Conservation (phyloP, 2,888 invertebrate species). For the Sesamia inferens region DNA sequence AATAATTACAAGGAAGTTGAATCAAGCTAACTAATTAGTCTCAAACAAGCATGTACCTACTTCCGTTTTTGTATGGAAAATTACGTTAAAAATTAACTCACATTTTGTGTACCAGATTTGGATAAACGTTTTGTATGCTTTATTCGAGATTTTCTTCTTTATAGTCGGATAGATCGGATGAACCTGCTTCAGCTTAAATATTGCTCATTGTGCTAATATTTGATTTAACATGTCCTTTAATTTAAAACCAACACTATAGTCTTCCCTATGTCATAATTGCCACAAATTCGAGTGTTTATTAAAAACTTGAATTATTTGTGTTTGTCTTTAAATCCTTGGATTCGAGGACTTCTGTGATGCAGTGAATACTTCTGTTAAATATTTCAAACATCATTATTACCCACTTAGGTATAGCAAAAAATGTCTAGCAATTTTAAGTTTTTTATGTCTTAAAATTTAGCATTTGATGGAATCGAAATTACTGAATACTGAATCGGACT, state of each 20-base stretch:
- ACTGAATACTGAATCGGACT: neutral
- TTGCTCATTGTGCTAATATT: constrained; percentile 27
- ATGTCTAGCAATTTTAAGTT: neutral
- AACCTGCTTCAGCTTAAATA: neutral
- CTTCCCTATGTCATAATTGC: neutral
- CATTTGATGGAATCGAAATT: neutral
- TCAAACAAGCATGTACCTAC: neutral
- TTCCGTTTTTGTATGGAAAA: constrained; percentile 2
- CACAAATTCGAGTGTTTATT: constrained; percentile 6
- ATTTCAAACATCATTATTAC: neutral
- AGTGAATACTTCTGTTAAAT: neutral
- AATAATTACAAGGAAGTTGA: neutral
- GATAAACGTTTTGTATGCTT: constrained; percentile 11
- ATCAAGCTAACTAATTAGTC: neutral
- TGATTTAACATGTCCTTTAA: neutral
- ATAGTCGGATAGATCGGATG: neutral
- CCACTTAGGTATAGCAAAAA: too few species aligned
- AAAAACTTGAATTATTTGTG: neutral
- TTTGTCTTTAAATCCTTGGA: neutral
- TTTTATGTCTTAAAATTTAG: neutral
- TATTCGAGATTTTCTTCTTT: constrained; percentile 7
- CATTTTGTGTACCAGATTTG: constrained; percentile 1
- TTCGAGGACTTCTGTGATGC: neutral
- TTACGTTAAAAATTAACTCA: neutral
- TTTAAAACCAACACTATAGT: neutral